Percentiles rank a stretch among this genome's conserved stretches.
Evolutionary conservation across 1,140 invertebrate genomes (phyloP).

Genomic region (Solenopsis fugax): DNA sequence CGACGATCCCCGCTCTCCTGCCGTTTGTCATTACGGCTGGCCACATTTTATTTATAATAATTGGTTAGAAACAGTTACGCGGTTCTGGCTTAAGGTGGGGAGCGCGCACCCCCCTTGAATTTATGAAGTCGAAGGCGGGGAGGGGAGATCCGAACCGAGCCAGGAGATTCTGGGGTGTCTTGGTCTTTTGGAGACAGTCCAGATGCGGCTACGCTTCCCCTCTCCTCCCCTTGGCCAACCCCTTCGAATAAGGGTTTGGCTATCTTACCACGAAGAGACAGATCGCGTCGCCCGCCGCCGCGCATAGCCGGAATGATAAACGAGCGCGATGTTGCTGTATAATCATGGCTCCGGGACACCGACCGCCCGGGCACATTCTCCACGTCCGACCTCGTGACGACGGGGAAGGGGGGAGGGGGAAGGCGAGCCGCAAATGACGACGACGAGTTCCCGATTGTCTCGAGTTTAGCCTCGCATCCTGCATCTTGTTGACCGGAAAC

Average conservation of each 20-base stretch:
- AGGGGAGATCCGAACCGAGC: conserved; percentile 64
- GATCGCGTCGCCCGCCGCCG: conserved; percentile 78
- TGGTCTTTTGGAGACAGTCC: conserved; percentile 83
- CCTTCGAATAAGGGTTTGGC: conserved; percentile 78
- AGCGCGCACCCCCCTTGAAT: conserved; percentile 67
- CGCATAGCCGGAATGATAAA: conserved; percentile 80
- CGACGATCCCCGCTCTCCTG: conserved; percentile 65
- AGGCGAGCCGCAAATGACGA: conserved; percentile 51
- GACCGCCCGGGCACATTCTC: conserved; percentile 50
- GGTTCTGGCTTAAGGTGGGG: conserved; percentile 77
- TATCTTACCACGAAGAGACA: conserved; percentile 83
- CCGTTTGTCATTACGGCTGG: conserved; percentile 83
- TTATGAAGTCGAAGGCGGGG: conserved; percentile 80
- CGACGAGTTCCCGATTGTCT: conserved; percentile 40
- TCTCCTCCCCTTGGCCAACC: conserved; percentile 44
- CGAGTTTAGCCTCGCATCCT: conserved; percentile 1
- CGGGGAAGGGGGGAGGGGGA: too few species aligned
- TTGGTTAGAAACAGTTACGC: conserved; percentile 84
- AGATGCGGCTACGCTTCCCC: conserved; percentile 78
- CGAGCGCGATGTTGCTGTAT: conserved; percentile 82
- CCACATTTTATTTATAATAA: conserved; percentile 85
- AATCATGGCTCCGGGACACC: conserved; percentile 77
- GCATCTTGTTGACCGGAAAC: conserved; percentile 39
- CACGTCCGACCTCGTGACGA: conserved; percentile 46
- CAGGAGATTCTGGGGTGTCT: conserved; percentile 80